Base-by-base conservation (phyloP, 2,113 vertebrate genomes). In the Circaetus gallicus region DNA sequence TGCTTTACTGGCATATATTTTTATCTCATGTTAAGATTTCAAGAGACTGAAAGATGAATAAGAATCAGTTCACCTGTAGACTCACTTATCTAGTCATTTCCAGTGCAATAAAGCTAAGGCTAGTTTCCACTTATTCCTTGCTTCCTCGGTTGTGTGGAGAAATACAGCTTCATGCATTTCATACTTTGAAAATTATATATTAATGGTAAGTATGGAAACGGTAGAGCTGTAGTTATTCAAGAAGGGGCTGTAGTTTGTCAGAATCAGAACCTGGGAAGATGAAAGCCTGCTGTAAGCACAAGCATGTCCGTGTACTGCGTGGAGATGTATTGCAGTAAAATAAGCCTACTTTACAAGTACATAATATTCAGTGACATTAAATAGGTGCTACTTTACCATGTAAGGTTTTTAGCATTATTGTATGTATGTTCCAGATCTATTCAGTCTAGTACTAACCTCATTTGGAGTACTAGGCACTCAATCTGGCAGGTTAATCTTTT, bases 391-490 rank as follows among this genome's bases (percentile, higher is more conserved):
- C 34, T 90, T 84, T 89, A 31, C 76, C 29, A 26, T 61, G 32
- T 59, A 77, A 90, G 18, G 13, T 83, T 53, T 94, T 85, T 69
- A 59, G 56, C 40, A 28, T 53, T 77, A 50, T n/a, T 47, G 18
- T 82, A 29, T 50, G 36, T 95, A 50, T 42, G 18, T 86, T 93
- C 84, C 67, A 81, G 28, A 92, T 87, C 58, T 86, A 91, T 90
- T 94, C 85, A 90, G 42, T 62, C 65, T 92, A 93, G 28, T 77
- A 53, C 61, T 96, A 88, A 29, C 83, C 29, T 96, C 32, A 16
- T 84, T 93, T 96, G 79, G 66, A 79, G 36, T 65, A 89, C 56
- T 95, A 91, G 89, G 53, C 79, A 43, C 66, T 96, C 86, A 95
- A 4, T 91, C 76, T 53, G 31, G 47, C 83, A 74, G 69, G n/a